These are phyloP conservation scores for Corythornis madagascariensis DNA, from an alignment of 2,113 vertebrate species.

Conservation along the genomic window DNA sequence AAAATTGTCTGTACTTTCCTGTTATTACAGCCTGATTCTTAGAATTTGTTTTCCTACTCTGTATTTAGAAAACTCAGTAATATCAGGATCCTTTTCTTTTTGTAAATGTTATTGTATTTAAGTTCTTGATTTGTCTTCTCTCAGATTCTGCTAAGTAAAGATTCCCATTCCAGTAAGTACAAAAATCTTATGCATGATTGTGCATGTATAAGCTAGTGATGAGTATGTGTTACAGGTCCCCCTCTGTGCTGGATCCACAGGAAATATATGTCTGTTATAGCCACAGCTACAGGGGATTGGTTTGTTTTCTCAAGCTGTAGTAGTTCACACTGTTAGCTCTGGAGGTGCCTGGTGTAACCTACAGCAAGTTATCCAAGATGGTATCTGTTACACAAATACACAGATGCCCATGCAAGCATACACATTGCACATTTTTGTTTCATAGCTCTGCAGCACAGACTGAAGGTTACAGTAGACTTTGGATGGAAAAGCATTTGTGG, in stretches of 20 bases:
- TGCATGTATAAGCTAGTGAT: constrained; percentile 29
- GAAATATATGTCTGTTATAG: constrained; percentile 50
- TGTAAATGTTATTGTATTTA: constrained; percentile 18
- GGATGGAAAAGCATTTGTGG: neutral
- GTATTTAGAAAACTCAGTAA: neutral
- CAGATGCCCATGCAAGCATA: neutral
- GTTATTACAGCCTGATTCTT: neutral
- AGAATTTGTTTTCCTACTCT: neutral
- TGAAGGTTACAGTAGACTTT: neutral
- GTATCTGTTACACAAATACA: constrained; percentile 38
- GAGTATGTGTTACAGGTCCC: constrained; percentile 55
- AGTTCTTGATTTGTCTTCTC: constrained; percentile 14
- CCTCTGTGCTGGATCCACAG: constrained; percentile 59
- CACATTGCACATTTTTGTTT: neutral
- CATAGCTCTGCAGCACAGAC: neutral
- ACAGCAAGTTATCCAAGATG: constrained; percentile 41
- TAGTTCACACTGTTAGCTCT: constrained; percentile 60
- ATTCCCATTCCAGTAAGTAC: neutral
- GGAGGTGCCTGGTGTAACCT: constrained; percentile 46
- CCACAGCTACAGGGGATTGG: constrained; percentile 56
- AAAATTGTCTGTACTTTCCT: neutral
- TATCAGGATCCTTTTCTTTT: constrained; percentile 1
- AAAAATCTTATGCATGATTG: constrained; percentile 36
- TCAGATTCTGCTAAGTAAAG: constrained; percentile 9
- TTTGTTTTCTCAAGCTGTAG: constrained; percentile 60